Evolutionary conservation across 2,888 invertebrate species (phyloP).

Genomic region (Serrognathus titanus): DNA sequence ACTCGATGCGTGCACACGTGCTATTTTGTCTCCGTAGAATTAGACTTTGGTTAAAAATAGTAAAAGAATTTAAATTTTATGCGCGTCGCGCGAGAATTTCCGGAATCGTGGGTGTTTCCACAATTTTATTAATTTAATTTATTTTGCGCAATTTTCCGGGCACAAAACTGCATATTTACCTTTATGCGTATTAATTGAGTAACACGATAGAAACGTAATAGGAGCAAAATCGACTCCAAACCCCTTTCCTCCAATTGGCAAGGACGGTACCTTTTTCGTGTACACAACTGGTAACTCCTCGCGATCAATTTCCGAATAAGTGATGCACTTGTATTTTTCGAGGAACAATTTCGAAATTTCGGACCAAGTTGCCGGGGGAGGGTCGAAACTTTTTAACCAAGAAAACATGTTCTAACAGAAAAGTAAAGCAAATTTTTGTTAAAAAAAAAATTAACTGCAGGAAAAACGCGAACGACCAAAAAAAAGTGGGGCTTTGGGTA

Average conservation of each 20-base stretch:
- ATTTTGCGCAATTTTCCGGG: too few species aligned
- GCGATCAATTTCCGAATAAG: constrained; percentile 63
- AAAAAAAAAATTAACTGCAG: too few species aligned
- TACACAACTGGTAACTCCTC: constrained; percentile 61
- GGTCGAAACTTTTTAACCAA: constrained; percentile 46
- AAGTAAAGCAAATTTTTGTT: constrained; percentile 23
- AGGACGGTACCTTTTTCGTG: constrained; percentile 49
- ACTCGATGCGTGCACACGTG: too few species aligned
- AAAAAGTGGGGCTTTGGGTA: too few species aligned
- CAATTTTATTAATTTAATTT: background rate
- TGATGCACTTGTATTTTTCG: constrained; percentile 57
- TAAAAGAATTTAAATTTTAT: background rate
- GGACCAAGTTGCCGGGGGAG: constrained; percentile 53
- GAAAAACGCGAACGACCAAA: too few species aligned
- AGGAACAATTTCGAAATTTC: constrained; percentile 54
- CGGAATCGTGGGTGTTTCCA: background rate
- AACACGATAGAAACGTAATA: constrained; percentile 59
- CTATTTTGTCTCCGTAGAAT: too few species aligned
- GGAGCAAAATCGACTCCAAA: constrained; percentile 58
- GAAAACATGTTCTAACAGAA: constrained; percentile 39
- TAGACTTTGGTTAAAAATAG: background rate
- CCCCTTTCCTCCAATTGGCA: constrained; percentile 45
- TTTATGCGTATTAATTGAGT: constrained; percentile 63
- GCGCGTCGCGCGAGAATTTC: background rate
- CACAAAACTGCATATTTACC: constrained; percentile 48